Evolutionary conservation across 2,888 invertebrate species (phyloP), one percentile per base, ranked within the genome.

Genomic region (Fabriciana adippe): DNA sequence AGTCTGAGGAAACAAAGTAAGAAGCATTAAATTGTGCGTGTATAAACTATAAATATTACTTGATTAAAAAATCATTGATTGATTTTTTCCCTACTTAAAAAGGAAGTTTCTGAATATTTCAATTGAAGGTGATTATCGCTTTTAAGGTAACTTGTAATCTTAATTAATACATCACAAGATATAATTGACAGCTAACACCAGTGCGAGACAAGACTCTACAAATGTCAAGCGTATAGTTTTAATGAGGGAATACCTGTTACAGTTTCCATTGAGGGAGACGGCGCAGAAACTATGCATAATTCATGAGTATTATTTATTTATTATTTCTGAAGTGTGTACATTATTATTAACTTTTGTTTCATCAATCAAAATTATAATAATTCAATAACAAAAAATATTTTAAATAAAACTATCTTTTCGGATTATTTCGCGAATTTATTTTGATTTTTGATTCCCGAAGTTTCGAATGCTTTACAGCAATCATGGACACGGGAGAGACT

Each of bases 111-210:
- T 57, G 15, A 59, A 26, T 47, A 57, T 57, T 26, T 59, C 26
- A 59, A 59, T 59, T n/a, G 13, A 59, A 47, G 26, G 59, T 26
- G 48, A 59, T 47, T 48, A 59, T 26, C 26, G n/a, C 59, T 48
- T 59, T 59, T 48, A 59, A 48, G 59, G 59, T 3, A 48, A 59
- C 47, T 13, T 13, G 59, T 14, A 48, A 59, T 59, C 5, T 26
- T 48, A 59, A 59, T 59, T n/a, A n/a, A 59, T 26, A 26, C 59
- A 48, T 45, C 45, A 56, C 6, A 15, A 16, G 8, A 5, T 35
- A n/a, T 35, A 35, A 55, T 16, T 45, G 14, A 56, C 45, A 55
- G 26, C 11, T 21, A 18, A 41, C 21, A 21, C 15, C 21, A 56
- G 6, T 21, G 21, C 48, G 35, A 41, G 35, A 41, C 35, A 11